phyloP scores from a whole-genome alignment of 2,888 invertebrate species.

The Oeneis ivallda region DNA sequence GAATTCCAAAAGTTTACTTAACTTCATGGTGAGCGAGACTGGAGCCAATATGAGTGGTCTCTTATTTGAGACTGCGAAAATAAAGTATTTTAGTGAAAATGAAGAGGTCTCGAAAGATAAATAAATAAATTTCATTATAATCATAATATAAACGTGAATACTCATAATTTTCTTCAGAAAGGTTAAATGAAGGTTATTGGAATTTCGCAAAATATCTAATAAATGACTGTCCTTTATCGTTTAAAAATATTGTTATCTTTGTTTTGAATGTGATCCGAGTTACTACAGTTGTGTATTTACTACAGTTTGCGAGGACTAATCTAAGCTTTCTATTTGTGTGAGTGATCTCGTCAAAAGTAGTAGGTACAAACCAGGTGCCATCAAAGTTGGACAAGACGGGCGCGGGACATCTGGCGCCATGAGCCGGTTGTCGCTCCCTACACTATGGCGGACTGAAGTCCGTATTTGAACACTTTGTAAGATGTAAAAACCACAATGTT shows the following conservation, averaged over 20 bases:
- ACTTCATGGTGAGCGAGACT: conserved; percentile 86
- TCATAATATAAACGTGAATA: not conserved
- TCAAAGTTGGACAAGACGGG: no score
- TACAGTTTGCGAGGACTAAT: no score
- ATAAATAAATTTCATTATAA: not conserved
- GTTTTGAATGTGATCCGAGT: not conserved
- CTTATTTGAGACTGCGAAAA: conserved; percentile 63
- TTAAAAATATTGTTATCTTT: not conserved
- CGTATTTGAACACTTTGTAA: no score
- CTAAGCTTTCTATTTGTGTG: no score
- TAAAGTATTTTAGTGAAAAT: conserved; percentile 48
- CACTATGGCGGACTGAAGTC: no score
- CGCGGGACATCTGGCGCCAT: no score
- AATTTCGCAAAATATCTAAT: not conserved
- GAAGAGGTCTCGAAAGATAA: conserved; percentile 17
- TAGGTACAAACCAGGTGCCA: no score
- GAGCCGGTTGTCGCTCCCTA: no score
- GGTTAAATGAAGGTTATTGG: not conserved
- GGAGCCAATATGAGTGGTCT: conserved; percentile 73
- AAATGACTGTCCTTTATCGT: not conserved
- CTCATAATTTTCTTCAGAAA: not conserved
- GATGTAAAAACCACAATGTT: no score
- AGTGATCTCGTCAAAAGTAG: no score
- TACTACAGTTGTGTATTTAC: no score
- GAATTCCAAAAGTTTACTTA: conserved; percentile 81